phyloP scores from a whole-genome alignment of 2,888 invertebrate species.

The Megastigmus dorsalis region DNA sequence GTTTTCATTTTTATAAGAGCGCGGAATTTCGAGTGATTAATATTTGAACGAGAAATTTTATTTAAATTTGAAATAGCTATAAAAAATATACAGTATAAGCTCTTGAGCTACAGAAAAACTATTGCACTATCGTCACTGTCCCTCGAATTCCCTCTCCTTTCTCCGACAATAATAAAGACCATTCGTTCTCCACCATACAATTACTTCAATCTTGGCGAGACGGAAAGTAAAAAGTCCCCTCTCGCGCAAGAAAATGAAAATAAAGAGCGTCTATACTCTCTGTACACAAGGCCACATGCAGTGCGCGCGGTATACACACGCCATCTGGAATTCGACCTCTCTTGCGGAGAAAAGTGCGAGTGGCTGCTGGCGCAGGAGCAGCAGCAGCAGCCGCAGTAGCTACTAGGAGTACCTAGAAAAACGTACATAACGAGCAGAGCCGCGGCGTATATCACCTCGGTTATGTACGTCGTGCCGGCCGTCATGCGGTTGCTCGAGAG shows the following conservation, averaged over 20 bases:
- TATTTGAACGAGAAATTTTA: no score
- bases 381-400: neutral
- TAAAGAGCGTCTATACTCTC: neutral
- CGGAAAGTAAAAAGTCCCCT: neutral
- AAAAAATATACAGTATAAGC: no score
- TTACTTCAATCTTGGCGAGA: neutral
- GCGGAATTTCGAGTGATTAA: no score
- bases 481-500: no score
- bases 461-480: no score
- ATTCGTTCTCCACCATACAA: neutral
- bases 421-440: slow-evolving; percentile 2
- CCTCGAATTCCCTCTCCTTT: neutral
- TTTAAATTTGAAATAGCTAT: no score
- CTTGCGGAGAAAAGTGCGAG: neutral
- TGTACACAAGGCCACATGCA: neutral
- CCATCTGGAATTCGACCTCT: slow-evolving; percentile 46
- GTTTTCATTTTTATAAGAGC: no score
- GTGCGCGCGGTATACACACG: neutral
- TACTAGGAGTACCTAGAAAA: neutral
- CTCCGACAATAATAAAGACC: slow-evolving; percentile 3
- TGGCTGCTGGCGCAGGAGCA: neutral
- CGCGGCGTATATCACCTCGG: neutral
- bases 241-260: neutral
- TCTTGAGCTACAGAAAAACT: no score
- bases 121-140: no score